A percentile compares a stretch with the other conserved stretches of the same genome.
These are phyloP conservation scores for Hydrochoerus hydrochaeris DNA, from an alignment of 2,113 vertebrate species.

Conservation along the genomic window DNA sequence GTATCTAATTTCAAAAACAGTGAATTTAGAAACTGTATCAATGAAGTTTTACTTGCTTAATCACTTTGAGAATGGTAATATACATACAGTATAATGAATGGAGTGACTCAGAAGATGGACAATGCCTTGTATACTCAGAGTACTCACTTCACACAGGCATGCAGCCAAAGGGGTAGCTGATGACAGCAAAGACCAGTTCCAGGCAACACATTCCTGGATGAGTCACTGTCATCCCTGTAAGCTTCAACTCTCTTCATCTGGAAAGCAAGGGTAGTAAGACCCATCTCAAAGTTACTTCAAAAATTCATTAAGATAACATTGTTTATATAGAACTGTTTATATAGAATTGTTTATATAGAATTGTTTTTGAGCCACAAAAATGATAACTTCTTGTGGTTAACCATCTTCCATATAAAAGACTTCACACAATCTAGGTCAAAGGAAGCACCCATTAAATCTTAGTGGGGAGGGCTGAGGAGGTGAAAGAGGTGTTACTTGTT, in stretches of 20 bases:
- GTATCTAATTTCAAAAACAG: conserved; percentile 15
- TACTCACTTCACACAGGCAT: fast-evolving
- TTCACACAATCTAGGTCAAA: background rate
- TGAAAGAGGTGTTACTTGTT: background rate
- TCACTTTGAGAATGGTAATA: background rate
- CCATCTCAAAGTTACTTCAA: conserved; percentile 9
- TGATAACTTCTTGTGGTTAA: background rate
- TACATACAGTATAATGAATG: background rate
- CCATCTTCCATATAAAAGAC: background rate
- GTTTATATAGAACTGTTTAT: background rate
- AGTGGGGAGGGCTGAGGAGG: background rate
- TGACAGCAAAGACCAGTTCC: background rate
- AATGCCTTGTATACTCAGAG: background rate
- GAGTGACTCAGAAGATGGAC: background rate
- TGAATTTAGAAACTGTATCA: conserved; percentile 39
- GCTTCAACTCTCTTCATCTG: background rate
- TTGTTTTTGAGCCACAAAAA: background rate
- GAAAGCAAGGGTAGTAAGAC: background rate
- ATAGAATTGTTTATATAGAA: background rate
- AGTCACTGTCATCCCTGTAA: background rate
- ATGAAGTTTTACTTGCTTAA: background rate
- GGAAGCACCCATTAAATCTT: background rate
- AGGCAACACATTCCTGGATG: background rate
- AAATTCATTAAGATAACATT: background rate
- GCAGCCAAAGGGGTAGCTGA: background rate